Evolutionary conservation across 1,140 invertebrate species (phyloP), one percentile per base, ranked within the genome.

Genomic region (Drosophila mayri): DNA sequence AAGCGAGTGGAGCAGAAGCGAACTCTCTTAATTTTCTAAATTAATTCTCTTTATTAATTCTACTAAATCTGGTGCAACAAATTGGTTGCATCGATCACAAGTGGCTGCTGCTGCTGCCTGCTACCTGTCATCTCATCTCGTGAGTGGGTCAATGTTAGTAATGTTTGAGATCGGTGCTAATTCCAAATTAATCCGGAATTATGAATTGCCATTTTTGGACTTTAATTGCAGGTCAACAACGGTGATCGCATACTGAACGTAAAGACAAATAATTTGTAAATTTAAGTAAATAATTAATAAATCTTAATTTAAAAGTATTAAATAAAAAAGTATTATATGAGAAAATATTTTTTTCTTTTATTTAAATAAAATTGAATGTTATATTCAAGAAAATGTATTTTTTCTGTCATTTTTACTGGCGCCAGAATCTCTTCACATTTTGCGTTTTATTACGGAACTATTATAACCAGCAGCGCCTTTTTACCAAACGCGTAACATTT

Each of bases 51-150:
- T 50, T 50, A 28, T 50, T 65, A 25, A 59, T 50, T 41, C 25
- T 43, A 18, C 12, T 43, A 52, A 76, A 84, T 73, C 72, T 72
- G 66, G 73, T 73, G 67, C 40, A 77, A 77, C 77, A 50, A 49
- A 72, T 32, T 50, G 44, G 43, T 70, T 59, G 1, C 28, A 52
- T 68, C 10, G 38, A 68, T 68, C 28, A 41, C 20, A 14, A 35
- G 30, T n/a, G 7, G 9, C 35, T 30, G 30, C 28, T 30, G 28
- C 28, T 32, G 35, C 25, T 38, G 14, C 38, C 37, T 41, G 25
- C 30, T 9, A 14, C 25, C 25, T 40, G 40, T 67, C 44, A 47
- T 12, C 44, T 67, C 28, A 22, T 16, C 44, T 64, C n/a, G 28
- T 5, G 35, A 50, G 43, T 65, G 37, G 65, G 65, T 68, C 63